A percentile compares a stretch with the other conserved stretches of the same genome.
Conservation (phyloP, 2,888 invertebrate genomes). For the Crepidodera aurea region DNA sequence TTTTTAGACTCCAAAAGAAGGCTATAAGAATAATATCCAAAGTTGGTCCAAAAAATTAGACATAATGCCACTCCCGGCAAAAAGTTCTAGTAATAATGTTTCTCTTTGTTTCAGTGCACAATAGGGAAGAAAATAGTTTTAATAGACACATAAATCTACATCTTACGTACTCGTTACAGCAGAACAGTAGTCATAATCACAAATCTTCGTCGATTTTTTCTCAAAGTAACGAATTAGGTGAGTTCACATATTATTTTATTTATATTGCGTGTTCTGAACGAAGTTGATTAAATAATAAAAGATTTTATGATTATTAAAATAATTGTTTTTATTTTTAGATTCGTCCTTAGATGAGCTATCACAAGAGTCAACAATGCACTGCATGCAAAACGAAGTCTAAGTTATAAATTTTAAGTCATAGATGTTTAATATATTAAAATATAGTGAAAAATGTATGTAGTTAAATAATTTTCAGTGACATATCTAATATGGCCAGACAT, state of each 20-base stretch:
- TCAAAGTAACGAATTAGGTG: slow-evolving; percentile 51
- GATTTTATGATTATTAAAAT: too few relatives aligned
- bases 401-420: slow-evolving; percentile 33
- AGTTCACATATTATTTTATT: too few relatives aligned
- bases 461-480: slow-evolving; percentile 4
- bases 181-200: slow-evolving; percentile 60
- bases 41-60: too few relatives aligned
- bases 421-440: slow-evolving; percentile 30
- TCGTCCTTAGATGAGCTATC: slow-evolving; percentile 87
- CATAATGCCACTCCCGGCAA: too few relatives aligned
- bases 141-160: slow-evolving; percentile 88
- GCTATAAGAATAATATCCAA: too few relatives aligned
- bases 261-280: too few relatives aligned
- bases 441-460: slow-evolving; percentile 28
- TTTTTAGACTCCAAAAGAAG: too few relatives aligned
- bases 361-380: slow-evolving; percentile 86
- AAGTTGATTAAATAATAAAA: too few relatives aligned
- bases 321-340: slow-evolving; percentile 72
- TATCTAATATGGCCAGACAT: background rate
- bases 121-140: slow-evolving; percentile 78
- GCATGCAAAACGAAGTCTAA: slow-evolving; percentile 83
- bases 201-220: slow-evolving; percentile 58
- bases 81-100: background rate
- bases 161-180: slow-evolving; percentile 88
- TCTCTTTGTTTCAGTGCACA: slow-evolving; percentile 66